Evolutionary conservation across 2,888 invertebrate species (phyloP).

Genomic region (Eristalis pertinax): DNA sequence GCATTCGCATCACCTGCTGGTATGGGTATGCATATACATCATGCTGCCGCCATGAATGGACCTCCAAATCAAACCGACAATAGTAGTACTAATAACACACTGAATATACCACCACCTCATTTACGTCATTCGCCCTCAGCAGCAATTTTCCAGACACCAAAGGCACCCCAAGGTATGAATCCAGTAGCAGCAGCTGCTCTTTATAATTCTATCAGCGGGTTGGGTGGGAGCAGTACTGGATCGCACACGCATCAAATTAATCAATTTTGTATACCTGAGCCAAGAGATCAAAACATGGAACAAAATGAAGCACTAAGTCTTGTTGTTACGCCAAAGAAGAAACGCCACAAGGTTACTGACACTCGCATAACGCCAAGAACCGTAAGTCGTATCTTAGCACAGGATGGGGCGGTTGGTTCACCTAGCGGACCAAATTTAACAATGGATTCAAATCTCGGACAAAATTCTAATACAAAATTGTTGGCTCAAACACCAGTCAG

Average conservation of each 20-base stretch:
- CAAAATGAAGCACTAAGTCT: constrained; percentile 97
- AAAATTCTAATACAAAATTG: constrained; percentile 81
- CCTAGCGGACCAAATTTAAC: constrained; percentile 73
- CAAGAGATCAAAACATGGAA: constrained; percentile 87
- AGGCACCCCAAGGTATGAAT: constrained; percentile 86
- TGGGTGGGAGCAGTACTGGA: constrained; percentile 79
- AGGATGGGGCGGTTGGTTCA: constrained; percentile 89
- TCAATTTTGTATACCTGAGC: constrained; percentile 85
- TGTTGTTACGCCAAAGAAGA: constrained; percentile 97
- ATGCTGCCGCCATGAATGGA: constrained; percentile 78
- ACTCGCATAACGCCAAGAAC: constrained; percentile 95
- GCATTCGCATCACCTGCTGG: constrained; percentile 82
- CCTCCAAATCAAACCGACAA: constrained; percentile 76
- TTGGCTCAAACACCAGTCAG: constrained; percentile 22
- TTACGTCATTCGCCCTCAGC: constrained; percentile 86
- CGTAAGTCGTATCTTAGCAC: constrained; percentile 92
- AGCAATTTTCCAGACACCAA: constrained; percentile 92
- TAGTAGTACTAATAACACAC: constrained; percentile 82
- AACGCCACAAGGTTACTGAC: constrained; percentile 98
- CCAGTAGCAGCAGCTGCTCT: constrained; percentile 84
- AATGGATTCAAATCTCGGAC: constrained; percentile 79
- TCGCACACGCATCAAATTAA: constrained; percentile 76
- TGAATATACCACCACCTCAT: constrained; percentile 85
- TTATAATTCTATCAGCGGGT: constrained; percentile 85
- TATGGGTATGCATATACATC: constrained; percentile 83